Base-by-base conservation (phyloP, 2,113 vertebrate genomes). In the Pogonocichla stellata region DNA sequence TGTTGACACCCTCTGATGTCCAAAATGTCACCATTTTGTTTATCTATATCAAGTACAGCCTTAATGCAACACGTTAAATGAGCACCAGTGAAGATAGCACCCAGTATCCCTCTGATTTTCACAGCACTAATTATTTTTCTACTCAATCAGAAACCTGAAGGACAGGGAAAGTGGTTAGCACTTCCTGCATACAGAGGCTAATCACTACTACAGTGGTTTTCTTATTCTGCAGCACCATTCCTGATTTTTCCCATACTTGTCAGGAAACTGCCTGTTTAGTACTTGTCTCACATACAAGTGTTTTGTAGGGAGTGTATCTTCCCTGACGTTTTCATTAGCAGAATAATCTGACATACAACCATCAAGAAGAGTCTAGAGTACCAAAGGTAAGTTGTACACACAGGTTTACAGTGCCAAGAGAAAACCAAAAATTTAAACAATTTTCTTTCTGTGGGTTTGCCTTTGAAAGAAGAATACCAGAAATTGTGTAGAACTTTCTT, bases 251-350 rank as follows among this genome's bases (percentile, higher is more conserved):
- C 43, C 43, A 31, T 3, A 36, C 26, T 1, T 26, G 34, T 17
- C 34, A 92, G 25, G 51, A 90, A 92, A 34, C 34, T 8, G 5
- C 38, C 88, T 56, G 43, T 67, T 61, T 6, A 1, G 43, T 58
- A 88, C 7, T 43, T 42, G 20, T 53, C 43, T 72, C 54, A 48
- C 19, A 23, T 12, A 31, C 9, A 61, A 78, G 42, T 26, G 14
- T n/a, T 85, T 4, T 56, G 7, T 90, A 57, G 18, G 34, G 40
- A 0, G 1, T 0, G 0, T 51, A 34, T 53, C 47, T 38, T 90
- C 45, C 70, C 65, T 38, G 72, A 62, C 0, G 1, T 25, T 62
- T 83, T 51, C 13, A 36, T 7, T 50, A 19, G 70, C 34, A 51
- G 42, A 75, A 8, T 48, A 65, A 53, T 53, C 33, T 70, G 42